Evolutionary conservation across 2,888 invertebrate species (phyloP), one percentile per base, ranked within the genome.

Genomic region (Chrysodeixis includens): DNA sequence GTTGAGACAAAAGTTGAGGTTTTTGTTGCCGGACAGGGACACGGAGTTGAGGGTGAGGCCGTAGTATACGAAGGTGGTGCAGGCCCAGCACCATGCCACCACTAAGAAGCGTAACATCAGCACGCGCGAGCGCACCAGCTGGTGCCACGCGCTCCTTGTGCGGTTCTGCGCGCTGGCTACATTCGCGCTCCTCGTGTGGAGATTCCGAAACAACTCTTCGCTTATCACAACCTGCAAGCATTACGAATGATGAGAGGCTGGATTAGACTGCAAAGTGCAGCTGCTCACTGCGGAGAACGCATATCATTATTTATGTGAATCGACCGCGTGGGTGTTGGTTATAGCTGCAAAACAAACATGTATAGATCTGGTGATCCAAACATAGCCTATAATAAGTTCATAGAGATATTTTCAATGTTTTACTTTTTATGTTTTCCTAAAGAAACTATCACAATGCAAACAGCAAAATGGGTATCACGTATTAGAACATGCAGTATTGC

Each of bases 31-130:
- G 12, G 96, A 95, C 52, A 98, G 91, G 4, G 96, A 91, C 7
- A 97, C 97, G 0, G 97, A 96, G 92, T 97, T 97, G 78, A 98
- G 93, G 20, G 97, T 97, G 49, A 98, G 92, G 0, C 98, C 98
- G 86, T 97, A 98, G 91, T 97, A 98, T 8, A 98, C 96, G 83
- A 98, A 96, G 0, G 97, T 96, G 76, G 96, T 97, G 1, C 97
- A 96, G 10, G 97, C 95, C 97, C 97, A 97, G 88, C 97, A 97
- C 88, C 92, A 92, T 65, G 86, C 79, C 82, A 91, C 91, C 20
- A 87, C 77, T 10, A 79, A 83, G 74, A 93, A 86, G 52, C 93
- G 88, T 14, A 73, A 26, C 84, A 90, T 44, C 69, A 94, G 86
- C 67, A 86, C 86, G 20, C 90, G 88, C 2, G 93, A 92, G 56